phyloP scores from a whole-genome alignment of 2,113 vertebrate genomes.

The Cebus imitator region DNA sequence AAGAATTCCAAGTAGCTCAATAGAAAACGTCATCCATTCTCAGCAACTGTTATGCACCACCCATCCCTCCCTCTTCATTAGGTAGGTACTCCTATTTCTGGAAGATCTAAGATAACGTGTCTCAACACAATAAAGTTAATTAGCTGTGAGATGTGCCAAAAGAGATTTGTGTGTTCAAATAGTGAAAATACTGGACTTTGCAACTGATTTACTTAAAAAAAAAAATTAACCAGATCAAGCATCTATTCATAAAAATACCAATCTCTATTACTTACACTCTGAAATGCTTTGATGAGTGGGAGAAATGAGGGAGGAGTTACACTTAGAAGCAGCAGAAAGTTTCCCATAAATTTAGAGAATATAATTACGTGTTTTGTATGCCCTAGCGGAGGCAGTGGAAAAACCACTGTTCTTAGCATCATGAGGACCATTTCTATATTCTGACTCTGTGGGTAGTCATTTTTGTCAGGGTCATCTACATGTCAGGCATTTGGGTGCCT shows the following conservation, averaged over 20 bases:
- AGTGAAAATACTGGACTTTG: background rate
- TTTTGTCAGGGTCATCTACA: conserved; percentile 42
- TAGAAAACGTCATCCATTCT: background rate
- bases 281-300: background rate
- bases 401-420: background rate
- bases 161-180: background rate
- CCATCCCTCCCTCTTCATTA: background rate
- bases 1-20: conserved; percentile 64
- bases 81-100: background rate
- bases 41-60: conserved; percentile 47
- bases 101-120: background rate
- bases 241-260: background rate
- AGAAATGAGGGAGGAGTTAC: background rate
- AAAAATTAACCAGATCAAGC: background rate
- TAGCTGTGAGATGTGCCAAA: background rate
- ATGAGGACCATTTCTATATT: background rate
- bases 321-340: background rate
- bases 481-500: conserved; percentile 39
- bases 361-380: background rate
- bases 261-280: background rate
- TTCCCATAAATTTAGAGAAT: background rate
- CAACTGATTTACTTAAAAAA: background rate
- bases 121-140: background rate
- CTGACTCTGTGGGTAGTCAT: background rate
- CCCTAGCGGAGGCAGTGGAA: accelerated